These are phyloP conservation scores for Diarsia brunnea DNA, from an alignment of 2,888 invertebrate genomes.

Conservation along the genomic window DNA sequence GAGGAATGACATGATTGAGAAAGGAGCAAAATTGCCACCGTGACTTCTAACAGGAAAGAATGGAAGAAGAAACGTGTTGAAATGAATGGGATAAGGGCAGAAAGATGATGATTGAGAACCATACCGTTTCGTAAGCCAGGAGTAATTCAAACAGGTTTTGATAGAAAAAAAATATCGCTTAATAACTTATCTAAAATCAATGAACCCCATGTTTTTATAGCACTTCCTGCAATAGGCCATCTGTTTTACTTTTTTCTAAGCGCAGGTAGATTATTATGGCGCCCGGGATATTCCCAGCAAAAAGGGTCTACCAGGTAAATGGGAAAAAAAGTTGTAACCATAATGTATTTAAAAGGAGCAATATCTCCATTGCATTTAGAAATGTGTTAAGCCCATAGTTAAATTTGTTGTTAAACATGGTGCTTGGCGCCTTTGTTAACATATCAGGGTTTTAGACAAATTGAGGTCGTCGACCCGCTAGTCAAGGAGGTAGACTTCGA, in stretches of 20 bases:
- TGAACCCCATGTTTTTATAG: slow-evolving; percentile 13
- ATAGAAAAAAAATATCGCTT: neutral
- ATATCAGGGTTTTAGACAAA: slow-evolving; percentile 39
- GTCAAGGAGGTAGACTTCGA: neutral
- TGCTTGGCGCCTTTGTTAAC: slow-evolving; percentile 18
- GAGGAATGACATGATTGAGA: too few relatives aligned
- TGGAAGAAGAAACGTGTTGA: too few relatives aligned
- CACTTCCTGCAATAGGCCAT: slow-evolving; percentile 43
- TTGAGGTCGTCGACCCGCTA: slow-evolving; percentile 25
- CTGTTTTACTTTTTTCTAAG: slow-evolving; percentile 44
- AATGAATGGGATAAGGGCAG: too few relatives aligned
- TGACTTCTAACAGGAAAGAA: too few relatives aligned
- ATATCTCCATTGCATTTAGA: slow-evolving; percentile 16
- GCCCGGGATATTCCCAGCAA: slow-evolving; percentile 74
- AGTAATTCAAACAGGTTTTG: neutral
- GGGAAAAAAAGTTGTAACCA: slow-evolving; percentile 7
- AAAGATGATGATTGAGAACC: too few relatives aligned
- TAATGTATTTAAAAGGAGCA: slow-evolving; percentile 19
- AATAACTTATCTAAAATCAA: slow-evolving; percentile 19
- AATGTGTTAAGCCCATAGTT: slow-evolving; percentile 27
- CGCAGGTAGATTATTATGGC: slow-evolving; percentile 70
- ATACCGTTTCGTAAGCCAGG: neutral
- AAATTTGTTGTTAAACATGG: slow-evolving; percentile 16
- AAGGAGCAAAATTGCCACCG: too few relatives aligned
- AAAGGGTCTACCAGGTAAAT: slow-evolving; percentile 75